These are phyloP conservation scores for Chymomyza procnemis DNA, from an alignment of 2,888 invertebrate species.

Conservation along the genomic window DNA sequence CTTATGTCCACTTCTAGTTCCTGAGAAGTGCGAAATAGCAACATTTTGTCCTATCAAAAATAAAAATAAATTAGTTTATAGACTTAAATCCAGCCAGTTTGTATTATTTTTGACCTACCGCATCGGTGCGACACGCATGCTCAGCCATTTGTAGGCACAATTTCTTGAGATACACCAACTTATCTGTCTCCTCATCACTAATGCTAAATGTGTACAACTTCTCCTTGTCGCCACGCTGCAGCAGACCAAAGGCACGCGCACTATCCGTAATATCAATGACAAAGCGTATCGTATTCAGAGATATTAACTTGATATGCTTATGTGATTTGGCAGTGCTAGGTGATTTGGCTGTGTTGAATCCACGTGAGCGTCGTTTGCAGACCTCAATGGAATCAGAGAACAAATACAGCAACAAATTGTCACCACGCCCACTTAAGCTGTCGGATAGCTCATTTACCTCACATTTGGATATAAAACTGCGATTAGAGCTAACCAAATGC, in stretches of 20 bases:
- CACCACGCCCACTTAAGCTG: constrained; percentile 90
- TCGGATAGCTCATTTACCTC: constrained; percentile 93
- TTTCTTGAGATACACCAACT: constrained; percentile 88
- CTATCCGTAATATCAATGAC: constrained; percentile 95
- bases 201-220: constrained; percentile 92
- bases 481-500: constrained; percentile 94
- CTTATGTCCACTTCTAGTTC: constrained; percentile 93
- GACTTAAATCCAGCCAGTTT: background rate
- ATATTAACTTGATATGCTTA: constrained; percentile 94
- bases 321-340: constrained; percentile 89
- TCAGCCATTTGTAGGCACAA: constrained; percentile 95
- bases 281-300: constrained; percentile 91
- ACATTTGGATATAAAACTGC: constrained; percentile 91
- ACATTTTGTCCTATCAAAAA: constrained; percentile 74
- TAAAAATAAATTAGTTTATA: background rate
- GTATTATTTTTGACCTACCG: constrained; percentile 81
- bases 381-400: constrained; percentile 97
- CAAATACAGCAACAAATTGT: constrained; percentile 91
- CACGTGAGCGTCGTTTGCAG: constrained; percentile 90
- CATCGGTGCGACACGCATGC: constrained; percentile 94
- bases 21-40: constrained; percentile 79
- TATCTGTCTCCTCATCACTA: constrained; percentile 89
- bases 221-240: constrained; percentile 93
- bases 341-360: constrained; percentile 84
- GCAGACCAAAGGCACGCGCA: constrained; percentile 92